Percentiles rank a stretch among this genome's conserved stretches.
These are phyloP conservation scores for Heterodera filipjevi DNA, from an alignment of 2,888 invertebrate genomes.

Conservation along the genomic window DNA sequence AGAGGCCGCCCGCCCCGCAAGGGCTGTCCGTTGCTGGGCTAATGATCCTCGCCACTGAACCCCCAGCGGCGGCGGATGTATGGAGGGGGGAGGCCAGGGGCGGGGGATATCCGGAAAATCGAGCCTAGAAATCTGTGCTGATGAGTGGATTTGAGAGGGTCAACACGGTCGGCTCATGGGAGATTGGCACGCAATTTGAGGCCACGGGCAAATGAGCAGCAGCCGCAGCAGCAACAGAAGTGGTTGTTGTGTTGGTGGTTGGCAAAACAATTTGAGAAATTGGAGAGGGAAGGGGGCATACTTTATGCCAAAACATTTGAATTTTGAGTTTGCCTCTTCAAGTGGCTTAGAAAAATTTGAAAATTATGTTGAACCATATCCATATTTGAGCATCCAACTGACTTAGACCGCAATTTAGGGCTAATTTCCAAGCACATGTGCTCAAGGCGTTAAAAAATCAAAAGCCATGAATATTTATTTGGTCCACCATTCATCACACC, in stretches of 20 bases:
- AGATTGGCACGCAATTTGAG: constrained; percentile 1
- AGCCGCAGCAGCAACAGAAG: too few species aligned
- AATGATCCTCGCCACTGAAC: not conserved
- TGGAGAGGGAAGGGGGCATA: not conserved
- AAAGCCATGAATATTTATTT: not conserved
- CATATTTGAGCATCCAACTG: too few species aligned
- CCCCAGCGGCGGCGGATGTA: too few species aligned
- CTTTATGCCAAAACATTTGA: not conserved
- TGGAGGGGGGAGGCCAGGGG: not conserved
- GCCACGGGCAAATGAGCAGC: not conserved
- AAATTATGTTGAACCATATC: too few species aligned
- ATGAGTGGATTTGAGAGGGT: not conserved
- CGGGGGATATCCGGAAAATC: constrained; percentile 2
- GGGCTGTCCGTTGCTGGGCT: not conserved
- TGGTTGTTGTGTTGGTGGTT: not conserved
- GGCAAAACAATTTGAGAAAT: constrained; percentile 3
- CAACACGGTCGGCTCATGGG: not conserved
- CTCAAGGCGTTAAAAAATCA: not conserved
- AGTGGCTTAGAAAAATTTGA: not conserved
- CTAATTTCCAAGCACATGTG: too few species aligned
- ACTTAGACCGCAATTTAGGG: too few species aligned
- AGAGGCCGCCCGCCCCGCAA: not conserved
- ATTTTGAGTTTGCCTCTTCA: not conserved
- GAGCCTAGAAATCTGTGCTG: not conserved
- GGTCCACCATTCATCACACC: not conserved